Evolutionary conservation across 1,140 invertebrate species (phyloP).

Genomic region (Copidosoma floridanum): DNA sequence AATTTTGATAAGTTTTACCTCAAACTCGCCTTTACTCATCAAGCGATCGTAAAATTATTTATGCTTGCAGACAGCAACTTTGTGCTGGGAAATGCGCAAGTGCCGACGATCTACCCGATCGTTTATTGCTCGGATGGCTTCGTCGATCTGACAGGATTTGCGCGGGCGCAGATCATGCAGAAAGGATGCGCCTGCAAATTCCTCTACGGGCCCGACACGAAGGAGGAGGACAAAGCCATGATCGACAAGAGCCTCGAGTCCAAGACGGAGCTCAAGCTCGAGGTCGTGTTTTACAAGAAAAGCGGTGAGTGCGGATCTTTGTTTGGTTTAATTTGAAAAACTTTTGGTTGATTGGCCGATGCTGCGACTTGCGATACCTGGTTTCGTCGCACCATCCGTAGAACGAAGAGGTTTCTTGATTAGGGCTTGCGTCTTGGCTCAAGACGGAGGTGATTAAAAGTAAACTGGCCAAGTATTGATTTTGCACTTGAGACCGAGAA

Average conservation of each 20-base stretch:
- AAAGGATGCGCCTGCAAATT: slow-evolving; percentile 96
- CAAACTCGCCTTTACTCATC: too few species aligned
- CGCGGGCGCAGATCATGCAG: slow-evolving; percentile 94
- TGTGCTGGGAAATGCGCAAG: slow-evolving; percentile 95
- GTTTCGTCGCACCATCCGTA: too few species aligned
- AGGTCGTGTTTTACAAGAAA: slow-evolving; percentile 94
- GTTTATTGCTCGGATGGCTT: slow-evolving; percentile 98
- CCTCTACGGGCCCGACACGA: slow-evolving; percentile 87
- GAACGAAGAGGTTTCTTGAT: too few species aligned
- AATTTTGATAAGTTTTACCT: too few species aligned
- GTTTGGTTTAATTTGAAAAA: background rate
- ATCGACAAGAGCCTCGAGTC: slow-evolving; percentile 87
- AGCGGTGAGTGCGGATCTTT: slow-evolving; percentile 67
- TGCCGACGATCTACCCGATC: slow-evolving; percentile 84
- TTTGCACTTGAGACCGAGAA: too few species aligned
- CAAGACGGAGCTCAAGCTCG: slow-evolving; percentile 89
- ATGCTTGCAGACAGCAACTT: slow-evolving; percentile 91
- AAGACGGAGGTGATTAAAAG: too few species aligned
- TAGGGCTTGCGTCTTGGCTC: too few species aligned
- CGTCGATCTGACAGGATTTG: slow-evolving; percentile 92
- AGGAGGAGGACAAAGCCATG: slow-evolving; percentile 81
- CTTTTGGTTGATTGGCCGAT: too few species aligned
- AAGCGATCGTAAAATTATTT: background rate
- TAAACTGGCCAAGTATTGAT: too few species aligned
- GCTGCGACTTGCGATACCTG: too few species aligned